These are phyloP conservation scores for Poecilus cupreus DNA, from an alignment of 2,888 invertebrate species.

Conservation along the genomic window DNA sequence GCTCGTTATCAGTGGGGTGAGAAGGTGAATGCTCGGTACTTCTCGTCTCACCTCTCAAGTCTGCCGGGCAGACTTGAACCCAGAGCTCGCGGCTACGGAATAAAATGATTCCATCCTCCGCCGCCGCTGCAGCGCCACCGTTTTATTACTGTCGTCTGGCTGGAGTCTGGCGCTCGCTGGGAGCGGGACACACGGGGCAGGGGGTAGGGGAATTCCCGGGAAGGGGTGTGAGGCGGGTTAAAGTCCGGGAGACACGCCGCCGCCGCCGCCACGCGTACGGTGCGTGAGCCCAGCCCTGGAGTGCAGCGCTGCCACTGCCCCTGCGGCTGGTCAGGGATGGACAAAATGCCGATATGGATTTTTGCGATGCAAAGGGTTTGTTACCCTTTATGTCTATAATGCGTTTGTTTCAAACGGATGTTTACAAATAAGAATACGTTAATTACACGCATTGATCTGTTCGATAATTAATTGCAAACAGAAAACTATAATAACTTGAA, in stretches of 20 bases:
- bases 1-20: neutral
- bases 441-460: no score
- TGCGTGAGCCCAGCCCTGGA: conserved; percentile 1
- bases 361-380: neutral
- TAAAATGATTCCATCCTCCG: conserved; percentile 22
- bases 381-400: neutral
- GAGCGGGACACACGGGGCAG: neutral
- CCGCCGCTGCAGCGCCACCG: neutral
- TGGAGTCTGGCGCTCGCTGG: conserved; percentile 2
- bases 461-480: no score
- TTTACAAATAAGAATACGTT: neutral
- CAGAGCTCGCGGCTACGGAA: neutral
- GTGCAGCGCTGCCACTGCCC: neutral
- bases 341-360: conserved; percentile 5
- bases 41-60: neutral
- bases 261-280: conserved; percentile 5
- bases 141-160: conserved; percentile 57
- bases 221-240: conserved; percentile 43
- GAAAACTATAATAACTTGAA: no score
- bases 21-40: neutral
- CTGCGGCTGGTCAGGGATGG: conserved; percentile 20
- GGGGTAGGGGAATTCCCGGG: neutral
- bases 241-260: conserved; percentile 37
- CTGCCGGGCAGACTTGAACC: neutral
- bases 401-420: neutral